These are phyloP conservation scores for Moxostoma hubbsi DNA, from an alignment of 2,797 vertebrate genomes.

Conservation along the genomic window DNA sequence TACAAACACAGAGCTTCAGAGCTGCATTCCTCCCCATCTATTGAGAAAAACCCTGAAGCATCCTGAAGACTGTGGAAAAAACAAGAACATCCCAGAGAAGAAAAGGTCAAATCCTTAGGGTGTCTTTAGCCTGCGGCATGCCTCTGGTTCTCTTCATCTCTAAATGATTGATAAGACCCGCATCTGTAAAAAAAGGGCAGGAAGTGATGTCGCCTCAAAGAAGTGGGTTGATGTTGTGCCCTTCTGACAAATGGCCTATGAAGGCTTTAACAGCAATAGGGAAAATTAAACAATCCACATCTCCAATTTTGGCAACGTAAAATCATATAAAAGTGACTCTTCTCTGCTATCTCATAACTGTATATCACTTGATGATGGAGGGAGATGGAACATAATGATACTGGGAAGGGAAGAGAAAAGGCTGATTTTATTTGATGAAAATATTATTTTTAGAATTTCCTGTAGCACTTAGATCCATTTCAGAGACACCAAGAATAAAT, in stretches of 20 bases:
- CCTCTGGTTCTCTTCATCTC: conserved; percentile 23
- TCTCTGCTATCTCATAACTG: not conserved
- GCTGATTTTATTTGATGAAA: conserved; percentile 15
- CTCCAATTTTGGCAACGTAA: not conserved
- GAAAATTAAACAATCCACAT: conserved; percentile 4
- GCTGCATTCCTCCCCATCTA: conserved; percentile 1
- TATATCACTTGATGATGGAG: not conserved
- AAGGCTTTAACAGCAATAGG: not conserved
- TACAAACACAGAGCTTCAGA: conserved; percentile 5
- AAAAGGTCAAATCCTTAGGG: conserved; percentile 50
- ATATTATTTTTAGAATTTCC: conserved; percentile 43
- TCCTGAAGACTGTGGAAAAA: conserved; percentile 3
- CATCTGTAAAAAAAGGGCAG: not conserved
- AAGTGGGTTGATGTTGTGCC: not conserved
- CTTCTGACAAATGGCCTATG: conserved; percentile 8
- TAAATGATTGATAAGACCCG: conserved; percentile 46
- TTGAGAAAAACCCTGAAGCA: conserved; percentile 20
- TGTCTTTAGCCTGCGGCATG: conserved; percentile 22
- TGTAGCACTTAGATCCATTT: conserved; percentile 44
- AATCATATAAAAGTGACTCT: not conserved
- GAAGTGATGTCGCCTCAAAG: conserved; percentile 11
- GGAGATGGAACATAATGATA: not conserved
- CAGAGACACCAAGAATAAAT: conserved; percentile 24
- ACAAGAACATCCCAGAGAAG: conserved; percentile 19
- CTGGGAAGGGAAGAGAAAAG: not conserved